Base-by-base conservation (phyloP, 2,888 invertebrate genomes). In the Rhorus exstirpatorius region DNA sequence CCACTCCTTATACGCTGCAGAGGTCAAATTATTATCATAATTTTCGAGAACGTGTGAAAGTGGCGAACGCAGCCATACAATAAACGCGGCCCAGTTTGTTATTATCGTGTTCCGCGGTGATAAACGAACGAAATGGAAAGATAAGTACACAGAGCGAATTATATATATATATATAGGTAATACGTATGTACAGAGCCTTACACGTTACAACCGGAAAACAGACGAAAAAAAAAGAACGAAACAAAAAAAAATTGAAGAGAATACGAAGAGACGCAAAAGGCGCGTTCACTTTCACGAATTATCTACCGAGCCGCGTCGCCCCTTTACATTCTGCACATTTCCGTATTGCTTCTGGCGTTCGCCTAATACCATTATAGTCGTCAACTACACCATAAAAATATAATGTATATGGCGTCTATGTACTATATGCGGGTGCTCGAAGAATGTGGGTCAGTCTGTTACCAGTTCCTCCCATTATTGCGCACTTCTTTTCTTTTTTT, bases 261-360 rank as follows among this genome's bases (percentile, higher is more conserved):
- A 46, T 24, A 83, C 58, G 53, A 65, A 65, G 75, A 78, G 67
- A 67, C 67, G 78, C 46, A 74, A 67, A 81, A 74, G 75, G 78
- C 78, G 78, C 78, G 78, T 88, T 88, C 87, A 89, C 90, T 90
- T 90, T 90, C 90, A 83, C 87, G 85, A 79, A 87, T 87, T 90
- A 90, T 90, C 88, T 86, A 70, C 84, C 67, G 80, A 78, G 74
- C 68, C 71, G 41, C 51, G 63, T 84, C 83, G 83, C 51, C 53
- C 58, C 70, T 71, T 79, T 63, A 74, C 46, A 31, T 58, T 70
- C 44, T 44, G 19, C 51, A 65, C 70, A 60, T 63, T 83, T 79
- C 60, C 77, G 78, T 65, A 74, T 81, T 46, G 55, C 65, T 53
- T 60, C 38, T 53, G 68, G 53, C 55, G 58, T 51, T 46, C 38